Conservation (phyloP, 2,797 vertebrate genomes). For the Leuciscus waleckii region DNA sequence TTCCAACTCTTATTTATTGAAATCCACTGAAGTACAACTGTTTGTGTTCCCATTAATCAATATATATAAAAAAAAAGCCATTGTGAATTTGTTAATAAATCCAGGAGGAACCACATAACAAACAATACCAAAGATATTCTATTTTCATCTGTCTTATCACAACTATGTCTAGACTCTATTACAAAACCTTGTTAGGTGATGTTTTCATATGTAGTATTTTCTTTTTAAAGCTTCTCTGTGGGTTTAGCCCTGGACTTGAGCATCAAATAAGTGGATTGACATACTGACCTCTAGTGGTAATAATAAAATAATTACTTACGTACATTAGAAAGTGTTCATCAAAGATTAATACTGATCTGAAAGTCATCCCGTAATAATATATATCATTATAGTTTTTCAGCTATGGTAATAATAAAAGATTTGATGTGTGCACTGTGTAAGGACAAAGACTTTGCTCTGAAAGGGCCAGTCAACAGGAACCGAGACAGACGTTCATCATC, state of each 20-base stretch:
- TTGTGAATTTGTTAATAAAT: not conserved
- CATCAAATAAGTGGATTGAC: constrained; percentile 7
- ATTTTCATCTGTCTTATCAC: not conserved
- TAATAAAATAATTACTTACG: not conserved
- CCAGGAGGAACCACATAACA: not conserved
- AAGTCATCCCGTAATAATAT: not conserved
- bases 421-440: constrained; percentile 7
- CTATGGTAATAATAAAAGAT: not conserved
- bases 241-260: not conserved
- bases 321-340: not conserved
- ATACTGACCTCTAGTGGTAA: constrained; percentile 58
- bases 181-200: not conserved
- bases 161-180: not conserved
- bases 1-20: constrained; percentile 38
- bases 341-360: not conserved
- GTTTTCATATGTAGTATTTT: not conserved
- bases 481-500: constrained; percentile 23
- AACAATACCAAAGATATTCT: constrained; percentile 9
- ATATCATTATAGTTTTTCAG: not conserved
- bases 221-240: not conserved
- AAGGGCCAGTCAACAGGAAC: constrained; percentile 14
- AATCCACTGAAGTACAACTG: constrained; percentile 24
- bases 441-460: constrained; percentile 33
- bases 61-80: not conserved
- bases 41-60: not conserved